Evolutionary conservation across 2,888 invertebrate species (phyloP).

Genomic region (Agapostemon virescens): DNA sequence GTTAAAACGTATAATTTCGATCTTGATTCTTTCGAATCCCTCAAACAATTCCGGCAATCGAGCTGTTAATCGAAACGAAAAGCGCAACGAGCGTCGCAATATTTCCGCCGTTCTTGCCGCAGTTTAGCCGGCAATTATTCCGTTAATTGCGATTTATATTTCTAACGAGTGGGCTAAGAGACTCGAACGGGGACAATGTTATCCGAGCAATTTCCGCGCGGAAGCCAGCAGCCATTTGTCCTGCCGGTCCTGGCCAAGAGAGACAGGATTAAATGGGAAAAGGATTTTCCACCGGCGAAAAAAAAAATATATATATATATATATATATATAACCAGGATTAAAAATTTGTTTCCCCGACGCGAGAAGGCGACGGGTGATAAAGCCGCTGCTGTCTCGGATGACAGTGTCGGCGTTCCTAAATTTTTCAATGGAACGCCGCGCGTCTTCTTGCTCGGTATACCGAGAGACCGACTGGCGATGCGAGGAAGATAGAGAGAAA

Average conservation of each 20-base stretch:
- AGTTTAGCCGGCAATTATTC: slow-evolving; percentile 22
- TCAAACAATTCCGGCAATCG: no score
- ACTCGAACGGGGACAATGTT: slow-evolving; percentile 28
- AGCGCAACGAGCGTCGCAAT: not conserved
- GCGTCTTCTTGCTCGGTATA: not conserved
- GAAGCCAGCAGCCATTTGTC: slow-evolving; percentile 32
- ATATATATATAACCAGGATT: no score
- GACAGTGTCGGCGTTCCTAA: not conserved
- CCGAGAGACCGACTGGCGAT: not conserved
- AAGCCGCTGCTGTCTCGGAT: not conserved
- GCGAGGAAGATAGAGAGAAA: not conserved
- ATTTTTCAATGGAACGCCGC: slow-evolving; percentile 5
- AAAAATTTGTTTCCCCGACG: slow-evolving; percentile 31
- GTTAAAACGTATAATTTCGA: no score
- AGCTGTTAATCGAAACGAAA: not conserved
- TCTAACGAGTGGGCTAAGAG: slow-evolving; percentile 19
- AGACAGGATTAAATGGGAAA: slow-evolving; percentile 42
- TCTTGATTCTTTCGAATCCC: no score
- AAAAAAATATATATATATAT: no score
- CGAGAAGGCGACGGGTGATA: not conserved
- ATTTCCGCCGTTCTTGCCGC: not conserved
- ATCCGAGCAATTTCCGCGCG: slow-evolving; percentile 21
- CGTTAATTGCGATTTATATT: slow-evolving; percentile 14
- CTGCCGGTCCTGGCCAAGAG: not conserved
- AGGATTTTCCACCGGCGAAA: slow-evolving; percentile 12